A percentile compares a stretch with the other conserved stretches of the same genome.
These are phyloP conservation scores for Hyles vespertilio DNA, from an alignment of 1,140 invertebrate genomes.

Conservation along the genomic window DNA sequence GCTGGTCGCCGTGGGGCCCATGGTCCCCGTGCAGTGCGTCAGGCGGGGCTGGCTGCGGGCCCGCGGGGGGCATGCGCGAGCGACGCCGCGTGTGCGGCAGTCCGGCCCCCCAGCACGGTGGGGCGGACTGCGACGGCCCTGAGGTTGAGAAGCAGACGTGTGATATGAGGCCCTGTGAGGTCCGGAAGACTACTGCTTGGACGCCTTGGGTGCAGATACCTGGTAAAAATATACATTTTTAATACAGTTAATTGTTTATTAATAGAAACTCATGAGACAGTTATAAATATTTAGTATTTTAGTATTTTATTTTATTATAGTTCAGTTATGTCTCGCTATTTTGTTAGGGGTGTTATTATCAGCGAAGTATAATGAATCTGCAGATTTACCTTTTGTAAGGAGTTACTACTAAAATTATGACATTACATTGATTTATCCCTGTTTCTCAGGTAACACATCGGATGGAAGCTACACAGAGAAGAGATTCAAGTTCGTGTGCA, in stretches of 20 bases:
- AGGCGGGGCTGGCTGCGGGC: constrained; percentile 70
- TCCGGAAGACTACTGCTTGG: constrained; percentile 82
- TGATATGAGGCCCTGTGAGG: constrained; percentile 81
- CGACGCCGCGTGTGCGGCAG: constrained; percentile 42
- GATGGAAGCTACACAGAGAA: constrained; percentile 81
- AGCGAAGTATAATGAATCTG: neutral
- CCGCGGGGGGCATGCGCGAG: constrained; percentile 60
- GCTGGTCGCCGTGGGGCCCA: constrained; percentile 84
- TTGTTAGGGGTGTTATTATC: no score
- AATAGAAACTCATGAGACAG: neutral
- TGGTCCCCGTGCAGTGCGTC: constrained; percentile 80
- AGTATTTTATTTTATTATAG: no score
- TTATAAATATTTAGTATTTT: no score
- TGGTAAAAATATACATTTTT: constrained; percentile 24
- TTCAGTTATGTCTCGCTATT: neutral
- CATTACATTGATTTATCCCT: neutral
- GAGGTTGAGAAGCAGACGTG: constrained; percentile 81
- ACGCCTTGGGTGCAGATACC: constrained; percentile 83
- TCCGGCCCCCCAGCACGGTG: constrained; percentile 60
- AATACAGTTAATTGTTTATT: no score
- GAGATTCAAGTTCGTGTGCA: constrained; percentile 86
- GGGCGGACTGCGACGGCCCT: constrained; percentile 80
- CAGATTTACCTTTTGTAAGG: neutral
- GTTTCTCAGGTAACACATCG: constrained; percentile 56
- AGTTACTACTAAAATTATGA: neutral